These are phyloP conservation scores for Argya squamiceps DNA, from an alignment of 2,797 vertebrate species.

Conservation along the genomic window DNA sequence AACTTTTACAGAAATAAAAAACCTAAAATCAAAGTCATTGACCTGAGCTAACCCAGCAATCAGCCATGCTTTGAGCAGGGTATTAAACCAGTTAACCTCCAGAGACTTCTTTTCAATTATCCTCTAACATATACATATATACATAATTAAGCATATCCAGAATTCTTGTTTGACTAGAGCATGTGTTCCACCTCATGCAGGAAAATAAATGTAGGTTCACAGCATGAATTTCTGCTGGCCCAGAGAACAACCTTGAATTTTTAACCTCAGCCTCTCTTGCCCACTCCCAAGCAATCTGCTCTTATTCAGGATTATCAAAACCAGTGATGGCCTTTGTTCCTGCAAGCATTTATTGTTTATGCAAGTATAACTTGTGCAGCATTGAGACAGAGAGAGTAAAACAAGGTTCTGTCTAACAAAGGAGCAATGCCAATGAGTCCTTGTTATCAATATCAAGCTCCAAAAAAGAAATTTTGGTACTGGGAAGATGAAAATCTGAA, in stretches of 20 bases:
- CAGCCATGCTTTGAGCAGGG: neutral
- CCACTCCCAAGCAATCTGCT: neutral
- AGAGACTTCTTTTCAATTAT: neutral
- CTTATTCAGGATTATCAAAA: neutral
- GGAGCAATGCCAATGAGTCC: neutral
- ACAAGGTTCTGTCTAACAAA: neutral
- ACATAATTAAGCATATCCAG: neutral
- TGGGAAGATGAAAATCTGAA: neutral
- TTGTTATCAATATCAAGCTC: conserved; percentile 23
- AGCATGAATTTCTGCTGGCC: neutral
- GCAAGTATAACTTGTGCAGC: conserved; percentile 6
- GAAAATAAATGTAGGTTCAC: neutral
- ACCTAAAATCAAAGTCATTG: neutral
- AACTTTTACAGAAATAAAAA: neutral
- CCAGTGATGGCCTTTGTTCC: conserved; percentile 3
- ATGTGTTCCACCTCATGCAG: rapidly evolving
- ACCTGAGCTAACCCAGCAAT: neutral
- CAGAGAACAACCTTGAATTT: neutral
- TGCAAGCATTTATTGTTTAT: neutral
- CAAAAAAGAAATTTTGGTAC: neutral
- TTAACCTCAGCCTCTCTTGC: neutral
- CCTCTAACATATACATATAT: neutral
- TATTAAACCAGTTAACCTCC: neutral
- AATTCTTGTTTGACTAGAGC: neutral
- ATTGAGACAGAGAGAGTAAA: neutral